phyloP scores from a whole-genome alignment of 2,797 vertebrate species.

The Acestrorhynchus altus region DNA sequence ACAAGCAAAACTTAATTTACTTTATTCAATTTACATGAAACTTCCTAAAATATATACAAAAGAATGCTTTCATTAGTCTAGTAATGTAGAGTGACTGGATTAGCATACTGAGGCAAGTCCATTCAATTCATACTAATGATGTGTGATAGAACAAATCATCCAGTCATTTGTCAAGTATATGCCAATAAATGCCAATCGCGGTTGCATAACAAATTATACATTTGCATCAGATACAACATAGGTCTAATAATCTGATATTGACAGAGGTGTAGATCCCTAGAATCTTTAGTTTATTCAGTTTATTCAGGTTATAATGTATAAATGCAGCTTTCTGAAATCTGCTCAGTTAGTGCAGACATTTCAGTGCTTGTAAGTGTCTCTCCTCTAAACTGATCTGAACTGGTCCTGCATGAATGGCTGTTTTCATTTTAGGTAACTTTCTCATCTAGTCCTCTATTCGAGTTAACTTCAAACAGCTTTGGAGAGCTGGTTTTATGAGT shows the following conservation, averaged over 20 bases:
- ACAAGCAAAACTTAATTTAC: too few species aligned
- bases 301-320: too few species aligned
- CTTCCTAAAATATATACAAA: neutral
- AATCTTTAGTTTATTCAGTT: too few species aligned
- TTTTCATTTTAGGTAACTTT: constrained; percentile 29
- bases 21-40: neutral
- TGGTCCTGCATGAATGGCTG: constrained; percentile 12
- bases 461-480: constrained; percentile 25
- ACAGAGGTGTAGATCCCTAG: too few species aligned
- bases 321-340: too few species aligned
- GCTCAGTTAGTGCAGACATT: neutral
- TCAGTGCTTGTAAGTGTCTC: neutral
- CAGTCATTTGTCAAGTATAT: too few species aligned
- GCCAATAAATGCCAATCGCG: too few species aligned
- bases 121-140: too few species aligned
- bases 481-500: constrained; percentile 1
- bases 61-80: neutral
- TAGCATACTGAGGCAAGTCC: neutral
- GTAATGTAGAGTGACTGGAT: neutral
- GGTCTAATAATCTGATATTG: too few species aligned
- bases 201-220: too few species aligned
- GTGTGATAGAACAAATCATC: too few species aligned
- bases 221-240: too few species aligned
- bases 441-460: constrained; percentile 17
- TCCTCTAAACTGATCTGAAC: neutral